Evolutionary conservation across 2,888 invertebrate species (phyloP), one percentile per base, ranked within the genome.

Genomic region (Amphipyra berbera): DNA sequence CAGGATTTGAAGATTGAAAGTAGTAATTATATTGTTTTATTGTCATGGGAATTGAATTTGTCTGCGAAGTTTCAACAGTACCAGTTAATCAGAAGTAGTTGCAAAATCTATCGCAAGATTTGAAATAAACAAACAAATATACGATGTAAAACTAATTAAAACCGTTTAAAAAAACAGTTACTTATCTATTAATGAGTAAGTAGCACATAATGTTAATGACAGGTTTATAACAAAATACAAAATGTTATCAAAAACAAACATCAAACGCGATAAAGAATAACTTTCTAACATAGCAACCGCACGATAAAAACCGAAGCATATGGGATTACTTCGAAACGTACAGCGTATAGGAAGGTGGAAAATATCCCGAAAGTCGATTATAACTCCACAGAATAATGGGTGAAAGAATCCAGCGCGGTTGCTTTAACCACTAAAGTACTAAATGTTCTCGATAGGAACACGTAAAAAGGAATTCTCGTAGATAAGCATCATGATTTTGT

Each of bases 351-450:
- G 56, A 78, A 70, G 71, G 68, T 68, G 62, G 82, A 80, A 85
- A 84, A 87, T 86, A 88, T 83, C 82, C 78, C 64, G 78, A 87
- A 91, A 91, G 88, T 92, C 91, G 91, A 93, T 93, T 92, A 91
- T 90, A 92, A 92, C 91, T 92, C 89, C 73, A 72, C 82, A 81
- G 84, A 84, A 88, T 90, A 89, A 90, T 88, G 87, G 85, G 79
- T 85, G 89, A 92, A 93, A 92, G 92, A 93, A 93, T 92, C 83
- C 85, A 76, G 68, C 72, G 82, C 85, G 86, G 87, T 84, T 83
- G 82, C 79, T 82, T 77, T 81, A 73, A 54, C 45, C 60, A 15
- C 45, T 46, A 8, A n/a, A 14, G n/a, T 88, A 92, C 90, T 77
- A 81, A 2, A 1, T 47, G 67, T 80, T 79, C 76, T 73, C 81